A percentile compares a stretch with the other conserved stretches of the same genome.
Conservation (phyloP, 2,888 invertebrate genomes). For the Minunthozetes semirufus region DNA sequence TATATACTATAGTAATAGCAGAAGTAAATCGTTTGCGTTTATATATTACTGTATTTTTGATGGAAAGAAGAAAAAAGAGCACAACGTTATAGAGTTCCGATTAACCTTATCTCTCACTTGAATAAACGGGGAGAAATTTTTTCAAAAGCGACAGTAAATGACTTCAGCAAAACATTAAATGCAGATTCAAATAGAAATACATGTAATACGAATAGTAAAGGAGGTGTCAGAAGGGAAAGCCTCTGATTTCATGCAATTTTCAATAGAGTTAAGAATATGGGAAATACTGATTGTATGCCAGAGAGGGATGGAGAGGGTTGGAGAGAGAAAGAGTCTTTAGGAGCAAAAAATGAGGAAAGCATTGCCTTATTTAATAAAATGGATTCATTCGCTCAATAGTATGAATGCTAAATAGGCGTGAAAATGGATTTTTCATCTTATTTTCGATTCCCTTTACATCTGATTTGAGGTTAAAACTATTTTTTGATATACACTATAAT, state of each 20-base stretch:
- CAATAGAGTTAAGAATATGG: background rate
- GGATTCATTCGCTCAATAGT: background rate
- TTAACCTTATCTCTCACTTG: conserved; percentile 30
- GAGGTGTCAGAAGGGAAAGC: background rate
- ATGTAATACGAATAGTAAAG: background rate
- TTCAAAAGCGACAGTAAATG: conserved; percentile 18
- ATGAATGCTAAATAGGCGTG: conserved; percentile 27
- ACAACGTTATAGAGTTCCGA: conserved; percentile 30
- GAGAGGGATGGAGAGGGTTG: background rate
- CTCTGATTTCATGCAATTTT: background rate
- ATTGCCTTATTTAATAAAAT: background rate
- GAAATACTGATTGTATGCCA: background rate
- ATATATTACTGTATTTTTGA: conserved; percentile 27
- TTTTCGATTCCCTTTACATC: conserved; percentile 19
- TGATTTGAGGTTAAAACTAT: conserved; percentile 23
- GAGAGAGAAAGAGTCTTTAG: background rate
- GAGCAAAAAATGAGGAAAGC: background rate
- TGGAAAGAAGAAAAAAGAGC: conserved; percentile 17
- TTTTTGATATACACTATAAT: background rate
- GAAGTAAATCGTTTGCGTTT: conserved; percentile 30
- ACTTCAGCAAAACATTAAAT: conserved; percentile 29
- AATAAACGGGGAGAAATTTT: conserved; percentile 26
- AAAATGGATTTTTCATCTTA: conserved; percentile 29
- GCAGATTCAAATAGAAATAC: conserved; percentile 10
- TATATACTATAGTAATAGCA: conserved; percentile 6